Conservation (phyloP, 2,888 invertebrate genomes). For the Philhelius pedissequus region DNA sequence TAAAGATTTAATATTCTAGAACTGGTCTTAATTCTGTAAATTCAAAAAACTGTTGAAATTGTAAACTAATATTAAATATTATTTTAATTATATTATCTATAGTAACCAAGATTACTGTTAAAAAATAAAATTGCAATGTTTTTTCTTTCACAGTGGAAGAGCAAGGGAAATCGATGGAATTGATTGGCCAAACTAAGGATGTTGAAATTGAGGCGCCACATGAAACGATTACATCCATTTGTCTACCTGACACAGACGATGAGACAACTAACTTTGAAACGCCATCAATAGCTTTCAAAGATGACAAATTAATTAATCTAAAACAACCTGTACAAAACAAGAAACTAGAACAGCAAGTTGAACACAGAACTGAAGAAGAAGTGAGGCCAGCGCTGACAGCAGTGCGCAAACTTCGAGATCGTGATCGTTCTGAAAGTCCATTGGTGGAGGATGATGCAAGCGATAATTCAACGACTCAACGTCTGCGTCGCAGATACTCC, state of each 20-base stretch:
- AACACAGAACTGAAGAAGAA: slow-evolving; percentile 62
- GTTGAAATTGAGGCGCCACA: slow-evolving; percentile 39
- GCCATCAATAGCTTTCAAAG: slow-evolving; percentile 69
- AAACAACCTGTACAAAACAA: slow-evolving; percentile 44
- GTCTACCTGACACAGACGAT: slow-evolving; percentile 62
- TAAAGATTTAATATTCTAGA: no score
- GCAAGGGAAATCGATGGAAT: neutral
- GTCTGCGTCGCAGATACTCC: slow-evolving; percentile 76
- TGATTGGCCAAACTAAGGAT: neutral
- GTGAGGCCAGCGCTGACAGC: slow-evolving; percentile 70
- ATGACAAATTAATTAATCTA: slow-evolving; percentile 71
- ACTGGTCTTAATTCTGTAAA: no score
- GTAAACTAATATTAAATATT: no score
- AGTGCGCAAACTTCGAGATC: slow-evolving; percentile 78
- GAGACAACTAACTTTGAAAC: slow-evolving; percentile 58
- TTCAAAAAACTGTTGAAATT: no score
- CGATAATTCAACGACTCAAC: slow-evolving; percentile 73
- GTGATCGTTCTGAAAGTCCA: slow-evolving; percentile 81
- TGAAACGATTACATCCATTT: slow-evolving; percentile 41
- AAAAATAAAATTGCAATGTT: neutral
- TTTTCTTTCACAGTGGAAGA: slow-evolving; percentile 21
- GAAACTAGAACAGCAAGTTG: slow-evolving; percentile 18
- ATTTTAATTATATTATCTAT: no score
- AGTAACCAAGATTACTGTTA: no score
- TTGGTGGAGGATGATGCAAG: slow-evolving; percentile 81